Evolutionary conservation across 92 coral and sea anemone species (phyloP).

Genomic region (Paragorgia papillata): DNA sequence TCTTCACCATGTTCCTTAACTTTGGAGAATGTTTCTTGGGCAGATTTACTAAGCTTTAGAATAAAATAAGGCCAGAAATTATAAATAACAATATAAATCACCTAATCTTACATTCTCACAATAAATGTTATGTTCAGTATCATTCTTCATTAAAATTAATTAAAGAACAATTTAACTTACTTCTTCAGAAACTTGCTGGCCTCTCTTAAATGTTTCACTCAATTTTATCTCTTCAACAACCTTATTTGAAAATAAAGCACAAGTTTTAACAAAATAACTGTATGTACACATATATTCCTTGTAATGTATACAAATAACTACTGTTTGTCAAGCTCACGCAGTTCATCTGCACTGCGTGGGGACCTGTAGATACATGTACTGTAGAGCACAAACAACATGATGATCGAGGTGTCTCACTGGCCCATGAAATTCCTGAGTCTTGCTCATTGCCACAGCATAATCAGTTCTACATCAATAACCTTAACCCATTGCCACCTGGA

Average conservation of each 20-base stretch:
- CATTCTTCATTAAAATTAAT: background rate
- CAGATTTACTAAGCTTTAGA: conserved; percentile 80
- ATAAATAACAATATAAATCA: background rate
- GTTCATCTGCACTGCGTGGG: too few species aligned
- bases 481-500: too few species aligned
- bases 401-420: too few species aligned
- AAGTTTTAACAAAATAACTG: background rate
- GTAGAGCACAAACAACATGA: too few species aligned
- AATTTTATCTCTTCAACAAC: conserved; percentile 79
- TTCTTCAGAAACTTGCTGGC: conserved; percentile 92
- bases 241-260: conserved; percentile 33
- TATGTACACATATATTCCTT: too few species aligned
- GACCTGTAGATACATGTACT: too few species aligned
- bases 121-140: background rate
- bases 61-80: background rate
- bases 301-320: too few species aligned
- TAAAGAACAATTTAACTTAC: conserved; percentile 36
- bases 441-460: too few species aligned
- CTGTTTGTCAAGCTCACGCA: too few species aligned
- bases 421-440: too few species aligned
- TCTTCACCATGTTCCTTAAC: conserved; percentile 92
- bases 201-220: conserved; percentile 84
- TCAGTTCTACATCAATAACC: too few species aligned
- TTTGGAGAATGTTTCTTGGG: conserved; percentile 92
- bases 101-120: background rate